A percentile compares a stretch with the other conserved stretches of the same genome.
Conservation (phyloP, 2,888 invertebrate genomes). For the Tinea pellionella region DNA sequence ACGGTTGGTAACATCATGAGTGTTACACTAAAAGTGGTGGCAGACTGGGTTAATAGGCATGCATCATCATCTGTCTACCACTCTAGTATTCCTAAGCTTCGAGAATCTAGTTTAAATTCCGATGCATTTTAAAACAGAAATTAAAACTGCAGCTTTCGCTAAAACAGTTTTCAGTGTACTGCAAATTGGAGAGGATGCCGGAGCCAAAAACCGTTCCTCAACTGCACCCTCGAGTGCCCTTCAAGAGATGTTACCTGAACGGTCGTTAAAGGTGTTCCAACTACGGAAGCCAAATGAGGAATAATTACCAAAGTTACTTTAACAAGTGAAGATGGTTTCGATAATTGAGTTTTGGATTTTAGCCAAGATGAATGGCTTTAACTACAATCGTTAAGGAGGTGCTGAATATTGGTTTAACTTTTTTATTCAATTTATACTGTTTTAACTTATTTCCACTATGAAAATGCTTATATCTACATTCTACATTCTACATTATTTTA, state of each 20-base stretch:
- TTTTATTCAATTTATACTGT: not conserved
- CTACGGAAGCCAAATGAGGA: constrained; percentile 35
- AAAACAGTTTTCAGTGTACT: not conserved
- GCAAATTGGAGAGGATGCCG: constrained; percentile 37
- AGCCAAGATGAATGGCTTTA: constrained; percentile 36
- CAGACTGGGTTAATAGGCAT: too few species aligned
- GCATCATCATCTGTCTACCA: too few species aligned
- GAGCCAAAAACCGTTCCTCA: constrained; percentile 39
- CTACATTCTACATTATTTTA: too few species aligned
- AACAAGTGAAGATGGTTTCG: constrained; percentile 29
- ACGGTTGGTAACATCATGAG: too few species aligned
- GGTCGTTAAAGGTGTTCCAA: constrained; percentile 51
- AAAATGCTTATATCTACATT: not conserved
- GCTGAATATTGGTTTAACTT: not conserved
- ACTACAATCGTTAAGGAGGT: constrained; percentile 14
- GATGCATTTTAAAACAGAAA: not conserved
- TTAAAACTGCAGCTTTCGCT: not conserved
- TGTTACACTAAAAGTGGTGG: too few species aligned
- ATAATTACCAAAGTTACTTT: constrained; percentile 51
- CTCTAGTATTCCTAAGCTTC: too few species aligned
- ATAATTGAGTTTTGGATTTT: constrained; percentile 59
- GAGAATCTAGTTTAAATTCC: not conserved
- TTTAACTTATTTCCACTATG: not conserved
- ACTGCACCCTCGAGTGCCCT: constrained; percentile 38
- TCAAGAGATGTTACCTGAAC: constrained; percentile 32